Conservation (phyloP, 2,888 invertebrate species). For the Xestobium rufovillosum region DNA sequence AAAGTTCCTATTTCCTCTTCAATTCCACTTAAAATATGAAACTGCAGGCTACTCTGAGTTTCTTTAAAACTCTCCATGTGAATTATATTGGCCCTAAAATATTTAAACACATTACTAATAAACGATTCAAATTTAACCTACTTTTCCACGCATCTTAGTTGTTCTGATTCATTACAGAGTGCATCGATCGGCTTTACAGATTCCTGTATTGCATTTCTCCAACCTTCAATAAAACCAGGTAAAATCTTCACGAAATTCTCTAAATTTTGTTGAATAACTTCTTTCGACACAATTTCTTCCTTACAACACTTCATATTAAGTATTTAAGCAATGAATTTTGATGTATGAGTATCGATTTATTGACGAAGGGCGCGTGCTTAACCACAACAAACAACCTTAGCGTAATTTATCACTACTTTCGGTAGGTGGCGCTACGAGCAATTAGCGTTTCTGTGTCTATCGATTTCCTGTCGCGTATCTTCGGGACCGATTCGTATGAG, state of each 20-base stretch:
- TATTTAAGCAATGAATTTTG: too few relatives aligned
- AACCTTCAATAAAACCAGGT: conserved; percentile 45
- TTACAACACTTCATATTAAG: background rate
- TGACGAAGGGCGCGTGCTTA: too few relatives aligned
- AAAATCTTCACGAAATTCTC: conserved; percentile 49
- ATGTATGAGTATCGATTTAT: too few relatives aligned
- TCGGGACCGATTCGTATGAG: conserved; percentile 15
- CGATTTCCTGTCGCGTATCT: conserved; percentile 23
- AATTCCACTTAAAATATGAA: conserved; percentile 43
- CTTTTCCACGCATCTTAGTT: conserved; percentile 47
- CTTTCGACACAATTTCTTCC: conserved; percentile 17
- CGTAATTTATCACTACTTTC: too few relatives aligned
- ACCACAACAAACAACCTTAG: too few relatives aligned
- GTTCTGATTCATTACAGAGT: conserved; percentile 49
- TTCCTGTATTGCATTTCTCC: conserved; percentile 46
- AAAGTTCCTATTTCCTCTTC: conserved; percentile 43
- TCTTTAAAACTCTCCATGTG: conserved; percentile 44
- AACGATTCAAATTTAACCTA: conserved; percentile 32
- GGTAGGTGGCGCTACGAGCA: too few relatives aligned
- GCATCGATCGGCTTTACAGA: conserved; percentile 47
- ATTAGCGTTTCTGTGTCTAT: conserved; percentile 26
- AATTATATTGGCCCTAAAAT: conserved; percentile 43
- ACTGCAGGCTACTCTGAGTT: conserved; percentile 42
- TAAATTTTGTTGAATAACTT: conserved; percentile 47
- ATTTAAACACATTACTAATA: conserved; percentile 14